Evolutionary conservation across 2,113 vertebrate species (phyloP).

Genomic region (Trematomus loennbergii): DNA sequence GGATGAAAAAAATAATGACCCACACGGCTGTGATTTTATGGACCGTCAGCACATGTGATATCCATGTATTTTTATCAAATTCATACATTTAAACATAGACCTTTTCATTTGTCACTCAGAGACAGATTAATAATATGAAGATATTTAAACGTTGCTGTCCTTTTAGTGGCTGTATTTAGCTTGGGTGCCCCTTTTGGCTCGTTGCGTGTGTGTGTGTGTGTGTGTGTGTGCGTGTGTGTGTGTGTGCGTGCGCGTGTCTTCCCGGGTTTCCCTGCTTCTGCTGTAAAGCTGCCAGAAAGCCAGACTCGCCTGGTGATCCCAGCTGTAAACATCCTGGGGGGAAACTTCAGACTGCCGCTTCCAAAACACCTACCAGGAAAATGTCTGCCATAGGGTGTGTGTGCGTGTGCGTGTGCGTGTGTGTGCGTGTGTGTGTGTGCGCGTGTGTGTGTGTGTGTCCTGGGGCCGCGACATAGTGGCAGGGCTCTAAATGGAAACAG

Average conservation of each 20-base stretch:
- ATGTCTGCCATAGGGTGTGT: conserved; percentile 20
- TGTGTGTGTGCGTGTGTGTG: conserved; percentile 26
- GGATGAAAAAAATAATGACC: conserved; percentile 26
- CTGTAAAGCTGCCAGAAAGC: conserved; percentile 74
- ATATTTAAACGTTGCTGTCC: not conserved
- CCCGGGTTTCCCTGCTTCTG: conserved; percentile 66
- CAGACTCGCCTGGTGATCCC: conserved; percentile 77
- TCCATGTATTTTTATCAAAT: conserved; percentile 15
- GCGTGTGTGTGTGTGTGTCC: not conserved
- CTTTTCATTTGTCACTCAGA: not conserved
- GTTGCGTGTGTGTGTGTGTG: conserved; percentile 19
- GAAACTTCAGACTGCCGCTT: conserved; percentile 51
- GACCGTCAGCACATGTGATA: conserved; percentile 4
- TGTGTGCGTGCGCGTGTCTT: conserved; percentile 32
- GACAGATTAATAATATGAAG: not conserved
- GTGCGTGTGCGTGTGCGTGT: not conserved
- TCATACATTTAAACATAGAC: not conserved
- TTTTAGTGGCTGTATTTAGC: conserved; percentile 24
- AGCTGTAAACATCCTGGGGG: conserved; percentile 78
- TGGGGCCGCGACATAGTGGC: conserved; percentile 41
- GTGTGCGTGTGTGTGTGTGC: not conserved
- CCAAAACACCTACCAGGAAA: conserved; percentile 53
- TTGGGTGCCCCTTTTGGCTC: conserved; percentile 36
- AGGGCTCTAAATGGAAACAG: conserved; percentile 79
- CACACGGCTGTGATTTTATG: conserved; percentile 6